Conservation (phyloP, 2,888 invertebrate species). For the Branchellion lobata region DNA sequence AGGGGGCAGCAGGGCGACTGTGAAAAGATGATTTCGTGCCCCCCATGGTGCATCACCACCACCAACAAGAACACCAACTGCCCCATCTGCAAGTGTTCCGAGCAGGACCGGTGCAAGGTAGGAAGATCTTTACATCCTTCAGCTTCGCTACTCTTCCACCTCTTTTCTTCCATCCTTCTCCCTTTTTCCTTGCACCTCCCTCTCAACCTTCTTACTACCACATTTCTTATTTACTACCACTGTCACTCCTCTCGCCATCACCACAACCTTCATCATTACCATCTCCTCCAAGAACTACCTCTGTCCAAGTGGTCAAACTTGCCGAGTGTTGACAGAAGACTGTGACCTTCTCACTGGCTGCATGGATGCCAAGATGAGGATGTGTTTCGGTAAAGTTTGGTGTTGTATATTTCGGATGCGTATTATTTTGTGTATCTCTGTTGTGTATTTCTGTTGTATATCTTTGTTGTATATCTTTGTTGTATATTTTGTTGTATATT, state of each 20-base stretch:
- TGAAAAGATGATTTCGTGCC: background rate
- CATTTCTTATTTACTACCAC: no score
- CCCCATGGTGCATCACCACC: background rate
- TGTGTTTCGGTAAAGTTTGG: constrained; percentile 21
- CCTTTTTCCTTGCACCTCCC: no score
- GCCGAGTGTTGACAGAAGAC: constrained; percentile 24
- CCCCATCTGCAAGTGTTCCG: background rate
- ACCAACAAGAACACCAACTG: background rate
- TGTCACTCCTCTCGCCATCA: background rate
- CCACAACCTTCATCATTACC: background rate
- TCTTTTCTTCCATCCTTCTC: background rate
- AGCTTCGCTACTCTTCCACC: background rate
- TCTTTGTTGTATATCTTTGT: background rate
- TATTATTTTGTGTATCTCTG: no score
- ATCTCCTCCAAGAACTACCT: constrained; percentile 10
- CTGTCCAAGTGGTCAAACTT: background rate
- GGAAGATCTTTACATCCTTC: background rate
- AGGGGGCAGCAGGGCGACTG: background rate
- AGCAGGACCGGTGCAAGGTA: background rate
- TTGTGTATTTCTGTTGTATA: no score
- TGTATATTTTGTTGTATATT: no score
- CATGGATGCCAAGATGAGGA: constrained; percentile 7
- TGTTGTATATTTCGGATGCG: no score
- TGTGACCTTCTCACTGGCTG: background rate
- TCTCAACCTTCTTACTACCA: no score